Evolutionary conservation across 2,797 vertebrate genomes (phyloP).

Genomic region (Sarcophilus harrisii): DNA sequence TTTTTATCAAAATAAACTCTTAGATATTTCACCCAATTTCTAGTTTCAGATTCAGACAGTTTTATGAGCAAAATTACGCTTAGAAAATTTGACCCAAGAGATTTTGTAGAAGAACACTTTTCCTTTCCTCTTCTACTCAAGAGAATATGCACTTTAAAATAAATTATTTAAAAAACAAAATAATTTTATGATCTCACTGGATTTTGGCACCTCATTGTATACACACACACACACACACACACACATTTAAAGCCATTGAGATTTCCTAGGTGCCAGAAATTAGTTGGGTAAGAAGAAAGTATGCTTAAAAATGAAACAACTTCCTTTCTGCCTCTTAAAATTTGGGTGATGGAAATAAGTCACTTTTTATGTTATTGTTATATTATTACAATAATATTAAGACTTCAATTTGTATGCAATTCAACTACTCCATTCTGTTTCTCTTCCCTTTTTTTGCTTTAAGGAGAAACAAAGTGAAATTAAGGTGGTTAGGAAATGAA

Average conservation of each 20-base stretch:
- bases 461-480: constrained; percentile 37
- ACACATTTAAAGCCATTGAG: neutral
- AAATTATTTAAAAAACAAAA: constrained; percentile 21
- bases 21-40: too few relatives aligned
- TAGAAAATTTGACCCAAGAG: neutral
- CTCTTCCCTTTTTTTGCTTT: neutral
- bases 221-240: too few relatives aligned
- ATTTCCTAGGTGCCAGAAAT: constrained; percentile 4
- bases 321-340: constrained; percentile 37
- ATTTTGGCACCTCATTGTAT: constrained; percentile 21
- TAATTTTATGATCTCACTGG: neutral
- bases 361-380: constrained; percentile 23
- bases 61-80: too few relatives aligned
- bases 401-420: constrained; percentile 31
- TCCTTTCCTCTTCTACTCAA: neutral
- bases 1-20: too few relatives aligned
- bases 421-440: neutral
- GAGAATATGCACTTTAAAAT: constrained; percentile 15
- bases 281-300: constrained; percentile 20
- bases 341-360: constrained; percentile 7
- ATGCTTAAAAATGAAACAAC: neutral
- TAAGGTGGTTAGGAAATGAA: neutral
- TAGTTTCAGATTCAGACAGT: too few relatives aligned
- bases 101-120: neutral
- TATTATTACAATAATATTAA: neutral